These are phyloP conservation scores for Cyclura pinguis DNA, from an alignment of 2,797 vertebrate species.

Conservation along the genomic window DNA sequence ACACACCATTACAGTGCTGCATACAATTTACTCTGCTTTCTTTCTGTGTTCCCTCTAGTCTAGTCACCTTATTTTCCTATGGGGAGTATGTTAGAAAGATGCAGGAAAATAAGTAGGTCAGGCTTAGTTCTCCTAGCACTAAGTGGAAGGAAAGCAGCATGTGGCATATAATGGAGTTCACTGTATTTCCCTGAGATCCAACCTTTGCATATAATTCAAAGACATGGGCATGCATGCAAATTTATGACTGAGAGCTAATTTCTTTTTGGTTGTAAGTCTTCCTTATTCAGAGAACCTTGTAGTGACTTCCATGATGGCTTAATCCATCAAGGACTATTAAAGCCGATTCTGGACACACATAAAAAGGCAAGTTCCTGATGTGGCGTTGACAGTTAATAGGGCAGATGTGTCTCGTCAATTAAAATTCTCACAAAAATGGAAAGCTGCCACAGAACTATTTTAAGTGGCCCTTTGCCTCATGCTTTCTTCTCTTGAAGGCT, in stretches of 20 bases:
- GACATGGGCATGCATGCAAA: neutral
- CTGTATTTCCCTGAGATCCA: neutral
- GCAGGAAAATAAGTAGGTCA: slow-evolving; percentile 21
- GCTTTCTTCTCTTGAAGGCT: neutral
- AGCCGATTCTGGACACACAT: neutral
- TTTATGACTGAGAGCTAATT: neutral
- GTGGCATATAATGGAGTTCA: neutral
- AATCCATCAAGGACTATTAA: neutral
- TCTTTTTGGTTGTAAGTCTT: neutral
- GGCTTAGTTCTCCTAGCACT: neutral
- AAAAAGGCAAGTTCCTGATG: neutral
- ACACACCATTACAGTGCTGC: neutral
- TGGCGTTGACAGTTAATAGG: neutral
- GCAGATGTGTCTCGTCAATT: neutral
- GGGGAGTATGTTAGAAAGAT: slow-evolving; percentile 9
- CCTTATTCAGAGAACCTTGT: neutral
- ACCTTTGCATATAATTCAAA: neutral
- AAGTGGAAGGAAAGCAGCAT: neutral
- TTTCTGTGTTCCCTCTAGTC: neutral
- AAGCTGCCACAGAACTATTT: neutral
- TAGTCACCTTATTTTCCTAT: neutral
- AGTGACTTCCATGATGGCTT: neutral
- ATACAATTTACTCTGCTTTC: neutral
- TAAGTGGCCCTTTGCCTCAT: neutral
- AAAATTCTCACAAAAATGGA: neutral